Evolutionary conservation across 2,113 vertebrate genomes (phyloP), one percentile per base, ranked within the genome.

Genomic region (Rhinoderma darwinii): DNA sequence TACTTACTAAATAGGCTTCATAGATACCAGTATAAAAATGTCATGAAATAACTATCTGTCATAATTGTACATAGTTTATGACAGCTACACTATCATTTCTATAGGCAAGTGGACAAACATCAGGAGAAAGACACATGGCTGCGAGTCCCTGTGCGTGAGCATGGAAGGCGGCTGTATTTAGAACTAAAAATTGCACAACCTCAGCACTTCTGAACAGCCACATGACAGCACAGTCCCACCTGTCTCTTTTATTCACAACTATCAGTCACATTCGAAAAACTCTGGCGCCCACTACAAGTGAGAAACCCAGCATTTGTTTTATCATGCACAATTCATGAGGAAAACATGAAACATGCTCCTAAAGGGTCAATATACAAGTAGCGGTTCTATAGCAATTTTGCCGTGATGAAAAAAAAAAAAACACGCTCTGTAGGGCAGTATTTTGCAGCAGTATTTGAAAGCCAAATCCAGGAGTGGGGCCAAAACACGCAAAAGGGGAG

Each of bases 211-310:
- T 80, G 37, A 75, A 5, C 51, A 63, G 20, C 78, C 79, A 63
- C 68, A 82, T 87, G 85, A 87, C 84, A 54, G 61, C 84, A 68
- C 17, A 15, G 35, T 47, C 39, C 68, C 86, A 87, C 86, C 86
- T 87, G 85, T 87, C 66, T 63, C 37, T 50, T 44, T 74, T 73
- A 79, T 82, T 87, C 85, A 87, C 51, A 77, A 35, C 41, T 77
- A 27, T 51, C 56, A 84, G 15, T 32, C 25, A 30, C 22, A 35
- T 47, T 37, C n/a, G 15, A 78, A 15, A 43, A 32, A 84, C 27
- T 39, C 20, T 14, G 54, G 7, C 50, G 44, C 18, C 22, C 8
- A 5, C 43, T 14, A 47, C 25, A 27, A 75, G 43, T 76, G 12
- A 2, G 10, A 27, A 30, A 76, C 30, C 15, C 32, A 37, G 11